Evolutionary conservation across 2,888 invertebrate species (phyloP).

Genomic region (Imbricaverruca yamaguchii): DNA sequence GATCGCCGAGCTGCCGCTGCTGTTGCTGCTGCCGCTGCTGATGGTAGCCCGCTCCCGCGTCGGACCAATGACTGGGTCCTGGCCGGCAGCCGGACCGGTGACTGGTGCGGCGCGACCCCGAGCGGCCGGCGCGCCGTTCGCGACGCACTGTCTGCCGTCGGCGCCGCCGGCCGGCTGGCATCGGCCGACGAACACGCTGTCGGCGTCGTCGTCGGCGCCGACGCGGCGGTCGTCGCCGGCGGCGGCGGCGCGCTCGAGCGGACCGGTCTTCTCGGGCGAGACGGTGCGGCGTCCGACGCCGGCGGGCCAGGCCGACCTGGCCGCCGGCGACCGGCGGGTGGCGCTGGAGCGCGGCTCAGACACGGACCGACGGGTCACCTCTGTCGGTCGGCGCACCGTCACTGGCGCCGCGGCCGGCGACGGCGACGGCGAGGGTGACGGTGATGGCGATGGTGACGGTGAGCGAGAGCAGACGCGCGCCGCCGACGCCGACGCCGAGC

Average conservation of each 20-base stretch:
- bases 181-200: not conserved
- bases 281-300: not conserved
- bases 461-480: constrained; percentile 29
- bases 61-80: not conserved
- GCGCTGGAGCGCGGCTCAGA: constrained; percentile 25
- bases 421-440: constrained; percentile 33
- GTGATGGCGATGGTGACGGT: constrained; percentile 26
- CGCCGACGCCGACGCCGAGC: constrained; percentile 25
- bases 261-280: not conserved
- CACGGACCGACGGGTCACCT: constrained; percentile 20
- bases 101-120: no score
- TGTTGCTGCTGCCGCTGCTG: not conserved
- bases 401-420: constrained; percentile 35
- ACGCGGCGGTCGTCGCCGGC: no score
- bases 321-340: constrained; percentile 23
- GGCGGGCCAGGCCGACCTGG: constrained; percentile 25
- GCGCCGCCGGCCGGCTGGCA: not conserved
- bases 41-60: not conserved
- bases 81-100: not conserved
- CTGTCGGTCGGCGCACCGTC: constrained; percentile 33
- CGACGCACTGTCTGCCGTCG: no score
- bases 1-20: not conserved
- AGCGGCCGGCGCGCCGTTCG: no score
- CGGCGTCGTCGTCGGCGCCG: not conserved
- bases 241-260: not conserved